Evolutionary conservation across 2,797 vertebrate species (phyloP), one percentile per base, ranked within the genome.

Genomic region (Trachops cirrhosus): DNA sequence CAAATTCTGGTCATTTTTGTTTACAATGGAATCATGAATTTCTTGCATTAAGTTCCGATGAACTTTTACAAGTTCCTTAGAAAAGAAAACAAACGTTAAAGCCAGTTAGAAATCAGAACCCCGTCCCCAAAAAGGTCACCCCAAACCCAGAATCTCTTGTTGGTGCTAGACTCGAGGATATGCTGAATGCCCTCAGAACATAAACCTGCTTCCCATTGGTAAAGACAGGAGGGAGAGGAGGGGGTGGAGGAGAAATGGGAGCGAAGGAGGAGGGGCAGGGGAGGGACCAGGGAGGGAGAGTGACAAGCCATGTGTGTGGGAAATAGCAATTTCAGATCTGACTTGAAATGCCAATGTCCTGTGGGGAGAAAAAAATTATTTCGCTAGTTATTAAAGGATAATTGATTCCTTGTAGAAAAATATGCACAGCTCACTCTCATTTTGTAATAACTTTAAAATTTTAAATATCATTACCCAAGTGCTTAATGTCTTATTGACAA

Each of bases 21-120:
- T 99, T 92, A 97, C 96, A 97, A 99, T 98, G 16, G 99, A 99
- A 94, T 99, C 99, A 95, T 99, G 99, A 97, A 99, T 98, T 92
- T 99, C 99, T 94, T 99, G 97, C 96, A 99, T 98, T 95, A 99
- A 98, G 98, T 92, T 98, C 98, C 98, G 99, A 98, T 99, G 99
- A 96, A 99, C 99, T 98, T 99, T 99, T 87, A 99, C 99, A 96
- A 99, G 98, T 26, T 99, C 99, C 99, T 99, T 97, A 93, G 46
- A 50, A 85, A 86, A 95, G 34, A 98, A 98, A 97, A 98, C 24
- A 98, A 98, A 29, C 9, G 85, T 97, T 1, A 73, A 57, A 64
- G 59, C 19, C 85, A 82, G 86, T 41, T n/a, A 82, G 44, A 9
- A 91, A 92, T 89, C 50, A 89, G 77, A 92, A 96, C 3, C 64